Evolutionary conservation across 2,113 vertebrate species (phyloP).

Genomic region (Larimichthys crocea): DNA sequence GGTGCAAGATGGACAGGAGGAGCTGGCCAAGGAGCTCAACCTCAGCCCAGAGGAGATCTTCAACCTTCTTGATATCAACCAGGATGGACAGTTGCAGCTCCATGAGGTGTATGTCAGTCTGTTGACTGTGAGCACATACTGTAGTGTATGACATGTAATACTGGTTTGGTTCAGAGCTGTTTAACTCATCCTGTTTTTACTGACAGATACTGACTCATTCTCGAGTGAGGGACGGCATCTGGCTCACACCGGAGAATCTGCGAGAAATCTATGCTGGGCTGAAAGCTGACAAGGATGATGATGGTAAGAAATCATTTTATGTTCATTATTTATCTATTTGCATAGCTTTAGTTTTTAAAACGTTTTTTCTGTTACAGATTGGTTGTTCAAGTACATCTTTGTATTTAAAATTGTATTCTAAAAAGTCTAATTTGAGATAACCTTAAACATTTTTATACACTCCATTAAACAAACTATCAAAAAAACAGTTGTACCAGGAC

Average conservation of each 20-base stretch:
- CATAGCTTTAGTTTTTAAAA: neutral
- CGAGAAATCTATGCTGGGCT: slow-evolving; percentile 94
- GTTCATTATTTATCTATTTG: too few relatives aligned
- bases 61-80: slow-evolving; percentile 95
- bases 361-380: neutral
- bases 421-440: too few relatives aligned
- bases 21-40: slow-evolving; percentile 91
- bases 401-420: neutral
- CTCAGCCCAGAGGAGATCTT: slow-evolving; percentile 96
- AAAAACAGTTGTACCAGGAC: neutral
- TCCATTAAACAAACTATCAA: neutral
- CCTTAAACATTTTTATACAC: neutral
- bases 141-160: neutral
- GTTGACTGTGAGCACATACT: slow-evolving; percentile 17
- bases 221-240: slow-evolving; percentile 93
- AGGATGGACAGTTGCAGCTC: slow-evolving; percentile 93
- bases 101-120: slow-evolving; percentile 88
- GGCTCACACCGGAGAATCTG: slow-evolving; percentile 96
- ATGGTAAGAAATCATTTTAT: slow-evolving; percentile 78
- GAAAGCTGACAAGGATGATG: slow-evolving; percentile 92
- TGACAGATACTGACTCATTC: slow-evolving; percentile 96
- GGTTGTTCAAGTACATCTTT: neutral
- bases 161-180: slow-evolving; percentile 2
- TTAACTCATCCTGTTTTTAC: slow-evolving; percentile 28
- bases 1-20: slow-evolving; percentile 93